Evolutionary conservation across 37 sponge, comb jelly and placozoan species (phyloP), one percentile per base, ranked within the genome.

Genomic region (Spongilla lacustris): DNA sequence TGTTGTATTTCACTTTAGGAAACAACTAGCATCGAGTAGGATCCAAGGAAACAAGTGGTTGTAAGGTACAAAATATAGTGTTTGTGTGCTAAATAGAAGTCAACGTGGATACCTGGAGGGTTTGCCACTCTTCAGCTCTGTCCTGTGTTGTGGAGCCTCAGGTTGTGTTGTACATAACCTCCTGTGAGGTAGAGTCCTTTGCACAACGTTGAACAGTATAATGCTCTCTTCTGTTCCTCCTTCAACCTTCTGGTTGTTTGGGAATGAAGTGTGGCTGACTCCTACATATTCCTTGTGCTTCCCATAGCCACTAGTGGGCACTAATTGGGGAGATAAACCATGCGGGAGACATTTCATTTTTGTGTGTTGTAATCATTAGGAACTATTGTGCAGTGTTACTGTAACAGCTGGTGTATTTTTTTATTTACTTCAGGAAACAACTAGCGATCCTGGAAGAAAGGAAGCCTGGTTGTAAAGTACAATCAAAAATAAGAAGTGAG

Each of bases 261-360:
- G 25, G 38, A 69, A 17, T 28, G 36, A 71, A 58, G 41, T 27
- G 36, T 74, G 25, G 87, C 81, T 50, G 26, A 72, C 31, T 46
- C 70, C 81, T 81, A 86, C 58, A 90, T 90, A 90, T 90, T 90
- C 91, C 86, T 85, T 81, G 83, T 58, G 58, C 58, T 58, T 58
- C 58, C 58, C 58, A 58, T 58, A 58, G 78, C 36, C 37, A 37
- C 58, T 58, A 58, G 58, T 58, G 58, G 58, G 58, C 58, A 58
- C 21, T 58, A 17, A 58, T 14, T 58, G 58, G 58, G 58, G 58
- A 58, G 58, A 58, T 58, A 58, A 58, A 58, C 58, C 58, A 58
- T 58, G 21, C 58, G 11, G 58, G 58, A 14, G 19, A 58, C 58
- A 58, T 14, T 58, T 6, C 14, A 19, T 13, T 17, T 8, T 46